phyloP scores from a whole-genome alignment of 1,140 invertebrate genomes.

The Portunus trituberculatus region DNA sequence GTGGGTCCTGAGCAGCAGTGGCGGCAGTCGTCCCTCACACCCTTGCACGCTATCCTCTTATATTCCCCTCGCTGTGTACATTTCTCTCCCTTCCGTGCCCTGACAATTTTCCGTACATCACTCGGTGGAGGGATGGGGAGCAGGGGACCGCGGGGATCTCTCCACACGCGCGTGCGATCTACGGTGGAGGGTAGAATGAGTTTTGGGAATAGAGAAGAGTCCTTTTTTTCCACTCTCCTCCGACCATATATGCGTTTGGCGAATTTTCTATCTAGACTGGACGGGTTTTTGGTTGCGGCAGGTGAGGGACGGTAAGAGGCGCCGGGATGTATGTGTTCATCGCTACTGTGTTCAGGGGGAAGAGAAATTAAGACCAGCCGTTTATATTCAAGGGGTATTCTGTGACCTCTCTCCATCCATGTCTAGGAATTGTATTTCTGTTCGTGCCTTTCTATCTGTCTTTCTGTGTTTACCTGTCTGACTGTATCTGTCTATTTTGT shows the following conservation, averaged over 20 bases:
- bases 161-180: not conserved
- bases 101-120: slow-evolving; percentile 14
- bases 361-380: not conserved
- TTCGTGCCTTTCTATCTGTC: not conserved
- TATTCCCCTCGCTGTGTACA: slow-evolving; percentile 18
- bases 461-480: not conserved
- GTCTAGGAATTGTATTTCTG: not conserved
- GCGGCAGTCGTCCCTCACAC: not conserved
- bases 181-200: not conserved
- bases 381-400: not conserved
- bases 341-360: not conserved
- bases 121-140: not conserved
- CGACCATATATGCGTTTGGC: not conserved
- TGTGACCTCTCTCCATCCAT: not conserved
- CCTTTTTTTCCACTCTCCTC: not conserved
- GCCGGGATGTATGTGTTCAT: not conserved
- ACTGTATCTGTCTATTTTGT: not conserved
- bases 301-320: not conserved
- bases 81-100: not conserved
- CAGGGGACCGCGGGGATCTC: not conserved
- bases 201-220: not conserved
- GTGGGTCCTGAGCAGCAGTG: not conserved
- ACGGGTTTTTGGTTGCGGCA: not conserved
- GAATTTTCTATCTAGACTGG: not conserved
- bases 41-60: slow-evolving; percentile 18